Percentiles rank a stretch among this genome's conserved stretches.
Evolutionary conservation across 2,113 vertebrate genomes (phyloP).

Genomic region (Cyanistes caeruleus): DNA sequence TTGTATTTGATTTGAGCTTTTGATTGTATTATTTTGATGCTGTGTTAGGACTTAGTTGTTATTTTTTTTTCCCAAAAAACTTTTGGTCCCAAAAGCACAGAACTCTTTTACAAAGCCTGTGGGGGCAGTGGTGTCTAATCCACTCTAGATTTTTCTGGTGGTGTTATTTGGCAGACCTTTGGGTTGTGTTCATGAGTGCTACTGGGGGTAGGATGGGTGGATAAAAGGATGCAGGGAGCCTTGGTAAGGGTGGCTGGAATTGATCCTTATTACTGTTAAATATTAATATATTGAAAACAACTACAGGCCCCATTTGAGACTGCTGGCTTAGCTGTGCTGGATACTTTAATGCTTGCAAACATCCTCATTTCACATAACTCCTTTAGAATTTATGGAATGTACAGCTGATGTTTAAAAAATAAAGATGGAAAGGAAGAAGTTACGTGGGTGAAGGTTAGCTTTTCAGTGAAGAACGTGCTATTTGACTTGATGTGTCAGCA

Average conservation of each 20-base stretch:
- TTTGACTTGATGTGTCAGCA: not conserved
- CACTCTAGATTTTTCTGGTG: not conserved
- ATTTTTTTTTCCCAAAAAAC: not conserved
- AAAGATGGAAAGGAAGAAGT: not conserved
- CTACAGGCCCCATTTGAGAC: not conserved
- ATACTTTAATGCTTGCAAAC: not conserved
- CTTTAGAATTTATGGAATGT: not conserved
- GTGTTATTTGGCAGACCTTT: not conserved
- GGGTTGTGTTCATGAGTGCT: not conserved
- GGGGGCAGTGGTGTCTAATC: rapidly evolving
- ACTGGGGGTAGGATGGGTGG: not conserved
- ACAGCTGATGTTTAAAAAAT: not conserved
- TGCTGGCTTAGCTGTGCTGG: not conserved
- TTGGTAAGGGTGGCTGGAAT: not conserved
- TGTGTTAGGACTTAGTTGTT: not conserved
- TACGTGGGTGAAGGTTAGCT: not conserved
- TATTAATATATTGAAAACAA: not conserved
- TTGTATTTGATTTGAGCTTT: not conserved
- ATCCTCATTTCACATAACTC: not conserved
- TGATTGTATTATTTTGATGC: not conserved
- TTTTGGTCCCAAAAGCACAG: not conserved
- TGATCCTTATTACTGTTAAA: not conserved
- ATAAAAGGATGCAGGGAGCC: not conserved
- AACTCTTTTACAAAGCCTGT: not conserved
- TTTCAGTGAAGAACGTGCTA: not conserved